A percentile compares a stretch with the other conserved stretches of the same genome.
Conservation (phyloP, 2,797 vertebrate genomes). For the Naso thynnoides region DNA sequence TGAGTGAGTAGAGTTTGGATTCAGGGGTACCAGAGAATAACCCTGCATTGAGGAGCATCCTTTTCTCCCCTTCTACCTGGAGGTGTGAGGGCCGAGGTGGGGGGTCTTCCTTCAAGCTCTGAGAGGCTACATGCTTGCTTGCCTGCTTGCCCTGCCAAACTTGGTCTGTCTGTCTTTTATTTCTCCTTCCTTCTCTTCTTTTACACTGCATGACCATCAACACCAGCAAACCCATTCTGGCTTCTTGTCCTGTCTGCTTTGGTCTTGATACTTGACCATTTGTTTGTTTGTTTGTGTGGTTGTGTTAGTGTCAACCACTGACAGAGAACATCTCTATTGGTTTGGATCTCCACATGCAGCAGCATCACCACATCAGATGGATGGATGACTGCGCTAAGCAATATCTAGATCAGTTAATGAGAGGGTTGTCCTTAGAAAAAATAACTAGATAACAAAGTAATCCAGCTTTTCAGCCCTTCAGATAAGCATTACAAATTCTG, state of each 20-base stretch:
- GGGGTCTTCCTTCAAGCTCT: constrained; percentile 72
- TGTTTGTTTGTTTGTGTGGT: constrained; percentile 46
- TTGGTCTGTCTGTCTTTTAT: constrained; percentile 59
- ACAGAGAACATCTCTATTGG: constrained; percentile 10
- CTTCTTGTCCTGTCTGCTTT: constrained; percentile 69
- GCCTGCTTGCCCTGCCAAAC: constrained; percentile 70
- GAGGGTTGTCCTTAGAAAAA: constrained; percentile 7
- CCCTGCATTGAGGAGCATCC: constrained; percentile 61
- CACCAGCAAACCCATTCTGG: constrained; percentile 63
- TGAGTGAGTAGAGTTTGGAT: constrained; percentile 16
- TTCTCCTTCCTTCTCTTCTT: constrained; percentile 42
- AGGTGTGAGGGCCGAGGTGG: constrained; percentile 75
- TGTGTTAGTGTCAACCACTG: constrained; percentile 34
- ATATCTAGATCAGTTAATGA: constrained; percentile 2
- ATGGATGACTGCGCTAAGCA: constrained; percentile 22
- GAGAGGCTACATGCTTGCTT: constrained; percentile 79
- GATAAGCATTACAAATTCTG: constrained; percentile 1
- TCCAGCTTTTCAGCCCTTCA: constrained; percentile 1
- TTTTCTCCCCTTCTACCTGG: constrained; percentile 69
- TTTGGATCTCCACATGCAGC: constrained; percentile 32
- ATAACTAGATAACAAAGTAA: not conserved
- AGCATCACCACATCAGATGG: not conserved
- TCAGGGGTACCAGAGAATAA: constrained; percentile 64
- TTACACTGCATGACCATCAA: constrained; percentile 77
- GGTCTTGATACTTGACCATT: constrained; percentile 44